Evolutionary conservation across 2,888 invertebrate genomes (phyloP).

Genomic region (Podabrus alpinus): DNA sequence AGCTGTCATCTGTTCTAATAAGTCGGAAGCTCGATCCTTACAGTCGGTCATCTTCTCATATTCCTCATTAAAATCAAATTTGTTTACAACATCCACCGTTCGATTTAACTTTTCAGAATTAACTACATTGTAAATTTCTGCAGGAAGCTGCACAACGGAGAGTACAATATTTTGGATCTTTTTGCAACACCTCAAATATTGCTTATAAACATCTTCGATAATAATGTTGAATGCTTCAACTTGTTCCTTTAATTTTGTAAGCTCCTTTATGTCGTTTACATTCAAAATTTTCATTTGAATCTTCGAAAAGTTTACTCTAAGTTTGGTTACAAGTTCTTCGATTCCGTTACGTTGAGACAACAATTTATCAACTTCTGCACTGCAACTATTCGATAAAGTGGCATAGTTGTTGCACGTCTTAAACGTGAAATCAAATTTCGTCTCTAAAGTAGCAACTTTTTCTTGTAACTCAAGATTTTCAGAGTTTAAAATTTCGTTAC

Average conservation of each 20-base stretch:
- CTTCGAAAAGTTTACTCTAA: conserved; percentile 31
- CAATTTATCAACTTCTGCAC: conserved; percentile 29
- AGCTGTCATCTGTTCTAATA: conserved; percentile 34
- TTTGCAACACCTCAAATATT: conserved; percentile 38
- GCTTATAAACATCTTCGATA: conserved; percentile 42
- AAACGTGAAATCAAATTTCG: conserved; percentile 30
- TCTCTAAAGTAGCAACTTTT: conserved; percentile 34
- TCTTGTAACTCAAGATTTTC: conserved; percentile 23
- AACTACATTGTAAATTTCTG: conserved; percentile 33
- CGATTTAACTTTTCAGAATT: conserved; percentile 35
- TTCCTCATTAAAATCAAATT: conserved; percentile 36
- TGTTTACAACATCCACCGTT: conserved; percentile 35
- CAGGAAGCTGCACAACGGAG: conserved; percentile 32
- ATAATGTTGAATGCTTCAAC: conserved; percentile 39
- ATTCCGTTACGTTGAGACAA: conserved; percentile 32
- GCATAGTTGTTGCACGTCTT: conserved; percentile 34
- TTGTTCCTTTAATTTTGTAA: conserved; percentile 37
- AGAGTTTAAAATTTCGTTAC: background rate
- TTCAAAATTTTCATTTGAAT: conserved; percentile 33
- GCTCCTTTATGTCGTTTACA: conserved; percentile 29
- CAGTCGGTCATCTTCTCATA: conserved; percentile 38
- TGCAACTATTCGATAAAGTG: conserved; percentile 25
- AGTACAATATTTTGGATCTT: conserved; percentile 36
- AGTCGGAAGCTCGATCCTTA: conserved; percentile 36
- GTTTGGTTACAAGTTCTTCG: conserved; percentile 30